These are phyloP conservation scores for Fissipunctia ypsillon DNA, from an alignment of 2,888 invertebrate species.

Conservation along the genomic window DNA sequence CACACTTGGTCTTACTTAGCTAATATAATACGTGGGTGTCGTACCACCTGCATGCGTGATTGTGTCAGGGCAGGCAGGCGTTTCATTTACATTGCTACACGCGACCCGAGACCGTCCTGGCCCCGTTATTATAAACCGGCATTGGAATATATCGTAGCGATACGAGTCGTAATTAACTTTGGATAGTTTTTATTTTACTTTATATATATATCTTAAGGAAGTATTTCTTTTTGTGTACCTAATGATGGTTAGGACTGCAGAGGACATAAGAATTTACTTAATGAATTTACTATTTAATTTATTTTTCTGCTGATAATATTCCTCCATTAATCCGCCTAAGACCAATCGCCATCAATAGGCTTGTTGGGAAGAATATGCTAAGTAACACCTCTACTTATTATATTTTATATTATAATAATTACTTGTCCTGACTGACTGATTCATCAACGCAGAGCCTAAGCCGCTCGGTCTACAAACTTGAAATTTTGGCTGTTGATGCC, in stretches of 20 bases:
- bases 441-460: no score
- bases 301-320: background rate
- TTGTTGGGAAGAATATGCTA: background rate
- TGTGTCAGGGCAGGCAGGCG: conserved; percentile 64
- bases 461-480: no score
- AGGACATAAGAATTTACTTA: no score
- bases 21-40: conserved; percentile 63
- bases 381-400: background rate
- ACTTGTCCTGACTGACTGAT: no score
- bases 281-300: no score
- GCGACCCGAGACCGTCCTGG: conserved; percentile 62
- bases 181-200: conserved; percentile 26
- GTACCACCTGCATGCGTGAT: conserved; percentile 69
- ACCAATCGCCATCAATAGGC: background rate
- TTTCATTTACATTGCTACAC: conserved; percentile 72
- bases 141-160: conserved; percentile 55
- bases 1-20: conserved; percentile 53
- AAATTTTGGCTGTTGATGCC: no score
- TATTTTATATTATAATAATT: no score
- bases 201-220: no score
- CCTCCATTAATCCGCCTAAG: background rate
- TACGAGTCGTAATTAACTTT: conserved; percentile 47
- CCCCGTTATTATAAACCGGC: conserved; percentile 67
- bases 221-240: conserved; percentile 21
- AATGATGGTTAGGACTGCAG: no score